Evolutionary conservation across 1,140 invertebrate genomes (phyloP).

Genomic region (Dinoponera quadriceps): DNA sequence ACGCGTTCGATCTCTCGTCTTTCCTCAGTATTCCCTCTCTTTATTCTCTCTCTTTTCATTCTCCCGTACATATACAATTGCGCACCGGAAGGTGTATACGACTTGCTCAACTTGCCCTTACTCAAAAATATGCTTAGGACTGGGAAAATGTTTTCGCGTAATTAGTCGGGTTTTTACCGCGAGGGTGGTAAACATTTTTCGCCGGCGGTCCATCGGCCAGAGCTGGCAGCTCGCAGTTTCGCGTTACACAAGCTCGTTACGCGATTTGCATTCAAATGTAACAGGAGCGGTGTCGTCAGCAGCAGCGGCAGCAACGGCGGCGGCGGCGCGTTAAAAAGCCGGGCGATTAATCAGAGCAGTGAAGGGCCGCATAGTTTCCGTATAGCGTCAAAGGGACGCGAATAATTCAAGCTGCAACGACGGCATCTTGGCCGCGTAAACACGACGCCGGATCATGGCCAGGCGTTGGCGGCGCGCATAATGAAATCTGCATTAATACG

Average conservation of each 20-base stretch:
- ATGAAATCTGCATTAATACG: constrained; percentile 55
- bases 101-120: too few relatives aligned
- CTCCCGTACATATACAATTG: neutral
- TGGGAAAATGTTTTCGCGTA: neutral
- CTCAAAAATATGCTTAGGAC: too few relatives aligned
- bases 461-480: constrained; percentile 24
- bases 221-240: constrained; percentile 15
- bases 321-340: constrained; percentile 56
- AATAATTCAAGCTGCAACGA: constrained; percentile 49
- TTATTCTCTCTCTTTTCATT: too few relatives aligned
- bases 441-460: constrained; percentile 32
- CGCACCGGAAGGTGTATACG: too few relatives aligned
- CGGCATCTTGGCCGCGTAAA: constrained; percentile 48
- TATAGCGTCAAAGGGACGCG: constrained; percentile 45
- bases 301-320: neutral
- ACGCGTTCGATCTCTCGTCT: neutral
- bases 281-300: constrained; percentile 26
- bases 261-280: constrained; percentile 50
- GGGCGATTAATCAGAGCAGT: constrained; percentile 47
- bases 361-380: constrained; percentile 39
- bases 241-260: constrained; percentile 18
- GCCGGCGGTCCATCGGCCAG: constrained; percentile 14
- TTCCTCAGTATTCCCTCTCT: neutral
- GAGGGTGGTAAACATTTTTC: constrained; percentile 4
- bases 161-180: neutral